Base-by-base conservation (phyloP, 2,888 invertebrate genomes). In the Brachylomia viminalis region DNA sequence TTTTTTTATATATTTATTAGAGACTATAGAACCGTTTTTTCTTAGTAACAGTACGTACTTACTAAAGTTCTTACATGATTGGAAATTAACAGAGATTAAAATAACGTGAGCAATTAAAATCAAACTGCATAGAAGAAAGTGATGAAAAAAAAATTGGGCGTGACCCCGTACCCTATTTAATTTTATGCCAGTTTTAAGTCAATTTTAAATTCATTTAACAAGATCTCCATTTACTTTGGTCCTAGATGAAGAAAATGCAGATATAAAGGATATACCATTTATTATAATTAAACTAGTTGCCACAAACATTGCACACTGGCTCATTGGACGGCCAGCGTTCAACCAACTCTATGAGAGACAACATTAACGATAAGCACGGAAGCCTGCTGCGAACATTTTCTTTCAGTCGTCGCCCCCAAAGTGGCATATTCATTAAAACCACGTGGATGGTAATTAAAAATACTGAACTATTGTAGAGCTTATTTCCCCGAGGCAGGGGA, bases 401-500 rank as follows among this genome's bases (percentile, higher is more conserved):
- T 82, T 79, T 82, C 79, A 75, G 10, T 27, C 68, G 54, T 64
- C 58, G 72, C 69, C 78, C 74, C 80, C 62, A 79, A 79, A 86
- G 88, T 84, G 86, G 82, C 82, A 78, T 84, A 76, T 79, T 86
- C 86, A 87, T 87, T 88, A 87, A 87, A 86, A 83, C 71, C 64
- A 75, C 84, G 82, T 80, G 54, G 64, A 71, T 64, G 75, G 80
- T 79, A 80, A 86, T 74, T 78, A 77, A 83, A 85, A 86, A 84
- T 77, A 45, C 70, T 75, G 81, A 74, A 71, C 73, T 82, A 83
- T 83, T 82, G 74, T 74, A 68, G 38, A 58, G 47, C 59, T 72
- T 83, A 83, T 83, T 83, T 83, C 83, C 83, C 83, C 30, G 73
- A 52, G 82, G 59, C 64, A 49, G 47, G 47, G 70, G 62, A 66